phyloP scores from a whole-genome alignment of 2,113 vertebrate genomes.

The Siniperca chuatsi region DNA sequence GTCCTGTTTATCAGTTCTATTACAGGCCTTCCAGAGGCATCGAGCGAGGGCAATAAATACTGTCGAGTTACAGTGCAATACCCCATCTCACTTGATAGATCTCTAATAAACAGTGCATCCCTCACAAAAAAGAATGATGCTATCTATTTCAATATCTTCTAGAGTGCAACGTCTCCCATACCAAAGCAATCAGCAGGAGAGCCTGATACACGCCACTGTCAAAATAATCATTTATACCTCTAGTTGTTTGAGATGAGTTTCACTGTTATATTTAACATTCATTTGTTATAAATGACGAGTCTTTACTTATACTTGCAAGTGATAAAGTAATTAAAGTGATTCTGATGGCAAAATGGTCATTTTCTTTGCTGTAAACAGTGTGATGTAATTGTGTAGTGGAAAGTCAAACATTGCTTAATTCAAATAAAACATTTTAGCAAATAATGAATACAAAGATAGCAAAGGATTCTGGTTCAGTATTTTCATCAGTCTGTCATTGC shows the following conservation, averaged over 20 bases:
- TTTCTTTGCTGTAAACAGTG: background rate
- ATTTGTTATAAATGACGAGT: background rate
- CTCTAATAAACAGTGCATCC: slow-evolving; percentile 77
- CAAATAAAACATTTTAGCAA: background rate
- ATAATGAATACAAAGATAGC: background rate
- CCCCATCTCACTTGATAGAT: slow-evolving; percentile 75
- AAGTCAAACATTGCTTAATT: background rate
- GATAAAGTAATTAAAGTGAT: background rate
- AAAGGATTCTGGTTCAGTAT: background rate
- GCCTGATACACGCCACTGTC: slow-evolving; percentile 51
- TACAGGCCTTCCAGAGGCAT: slow-evolving; percentile 73
- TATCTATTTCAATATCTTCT: slow-evolving; percentile 75
- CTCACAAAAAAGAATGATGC: slow-evolving; percentile 76
- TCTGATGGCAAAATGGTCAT: background rate
- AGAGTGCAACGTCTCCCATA: slow-evolving; percentile 60
- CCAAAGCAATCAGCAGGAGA: slow-evolving; percentile 71
- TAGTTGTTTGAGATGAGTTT: slow-evolving; percentile 13
- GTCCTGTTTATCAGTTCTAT: slow-evolving; percentile 83
- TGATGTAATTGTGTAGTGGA: background rate
- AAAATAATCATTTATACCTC: slow-evolving; percentile 49
- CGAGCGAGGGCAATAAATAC: slow-evolving; percentile 73
- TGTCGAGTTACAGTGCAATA: slow-evolving; percentile 67
- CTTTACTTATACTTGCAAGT: background rate
- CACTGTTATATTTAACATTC: slow-evolving; percentile 12
- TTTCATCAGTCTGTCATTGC: slow-evolving; percentile 3